Base-by-base conservation (phyloP, 2,113 vertebrate species). In the Kryptolebias marmoratus region DNA sequence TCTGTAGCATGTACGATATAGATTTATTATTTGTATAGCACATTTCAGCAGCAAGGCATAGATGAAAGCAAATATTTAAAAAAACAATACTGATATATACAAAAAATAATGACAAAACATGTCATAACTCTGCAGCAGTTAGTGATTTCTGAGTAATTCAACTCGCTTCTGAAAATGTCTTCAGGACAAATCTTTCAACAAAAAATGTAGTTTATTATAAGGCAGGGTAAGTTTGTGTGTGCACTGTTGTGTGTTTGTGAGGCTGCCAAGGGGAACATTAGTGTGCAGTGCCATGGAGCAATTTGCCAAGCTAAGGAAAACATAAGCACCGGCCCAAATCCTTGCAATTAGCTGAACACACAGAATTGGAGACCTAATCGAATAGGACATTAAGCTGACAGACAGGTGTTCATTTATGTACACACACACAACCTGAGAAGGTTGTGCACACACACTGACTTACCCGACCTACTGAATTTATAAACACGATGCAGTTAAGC, bases 281-380 rank as follows among this genome's bases (percentile, higher is more conserved):
- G 65, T 70, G 86, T 87, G 83, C 87, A 76, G 54, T 18, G 47
- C 70, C 73, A 81, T 80, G 70, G 56, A 84, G 75, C 16, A 48
- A 84, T 84, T 80, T 87, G 66, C 81, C 73, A 77, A 32, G 57
- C 77, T 87, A 79, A 75, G 82, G 80, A 74, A 87, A 91, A 88
- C 80, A 88, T 70, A 81, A 80, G 80, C 10, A 74, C 57, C 50
- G 53, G 73, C 79, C 68, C 79, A 57, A 71, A 81, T 66, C 65
- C 74, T 80, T 74, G 71, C 83, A 89, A 87, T 90, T 90, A 88
- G 89, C 89, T 90, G 89, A 92, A 85, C 75, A 86, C 81, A 87
- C 90, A 91, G 69, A 86, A 90, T 78, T 5, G 11, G 61, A 73
- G 68, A 39, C 68, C 74, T 84, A 88, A 92, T 90, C 71, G 84